Evolutionary conservation across 1,140 invertebrate genomes (phyloP), one percentile per base, ranked within the genome.

Genomic region (Eueides isabella): DNA sequence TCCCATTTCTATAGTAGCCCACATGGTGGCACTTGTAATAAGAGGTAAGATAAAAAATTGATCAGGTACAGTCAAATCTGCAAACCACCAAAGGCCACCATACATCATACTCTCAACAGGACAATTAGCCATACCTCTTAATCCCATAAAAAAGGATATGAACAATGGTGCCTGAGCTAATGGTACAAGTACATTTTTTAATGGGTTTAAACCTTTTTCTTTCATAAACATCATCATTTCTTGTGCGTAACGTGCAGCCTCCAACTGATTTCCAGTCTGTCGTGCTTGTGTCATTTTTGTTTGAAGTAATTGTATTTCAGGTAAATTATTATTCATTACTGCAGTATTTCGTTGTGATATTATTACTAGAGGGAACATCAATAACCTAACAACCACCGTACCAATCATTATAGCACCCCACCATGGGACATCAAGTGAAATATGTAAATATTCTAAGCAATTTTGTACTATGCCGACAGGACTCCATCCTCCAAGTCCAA

Each of bases 11-110:
- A 99, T 95, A 9, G 97, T 98, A 3, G 96, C 79, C 79, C 94
- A 96, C 73, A 99, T 87, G 5, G 98, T 98, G 1, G 94, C 81
- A 89, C 96, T 96, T 2, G 98, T 99, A 61, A 98, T 92, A 0
- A 98, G 1, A 3, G 99, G 99, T 70, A 99, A 91, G 23, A 97
- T 73, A 84, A 97, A 99, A 90, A 95, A 98, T 12, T 98, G 98
- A 94, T 99, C 99, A 30, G 96, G 92, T 9, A 98, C 79, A 5
- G 98, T 98, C 14, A 99, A 94, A 95, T 99, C 98, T 0, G 94
- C 94, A 87, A 99, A 98, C 99, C 99, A 99, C 67, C 94, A 96
- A 0, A 98, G 73, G 4, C 99, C 99, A n/a, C 98, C 99, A 26
- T 94, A 92, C 75, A 95, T 95, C 94, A 99, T 94, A 87, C 97